phyloP scores from a whole-genome alignment of 2,888 invertebrate species.

The Amblyteles armatorius region DNA sequence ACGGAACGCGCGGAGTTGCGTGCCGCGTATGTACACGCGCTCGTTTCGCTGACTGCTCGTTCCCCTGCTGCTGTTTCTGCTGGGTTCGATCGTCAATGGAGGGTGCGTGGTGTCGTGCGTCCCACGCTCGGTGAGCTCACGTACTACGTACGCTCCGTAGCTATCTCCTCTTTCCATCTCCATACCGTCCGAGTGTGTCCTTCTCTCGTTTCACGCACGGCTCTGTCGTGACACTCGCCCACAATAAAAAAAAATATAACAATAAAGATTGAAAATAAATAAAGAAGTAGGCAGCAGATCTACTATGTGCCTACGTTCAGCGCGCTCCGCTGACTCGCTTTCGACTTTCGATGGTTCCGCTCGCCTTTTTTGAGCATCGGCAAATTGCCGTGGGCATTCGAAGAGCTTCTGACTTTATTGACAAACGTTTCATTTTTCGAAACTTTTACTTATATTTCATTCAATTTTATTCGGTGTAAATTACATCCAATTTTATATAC shows the following conservation, averaged over 20 bases:
- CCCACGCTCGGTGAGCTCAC: conserved; percentile 59
- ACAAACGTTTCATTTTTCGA: not conserved
- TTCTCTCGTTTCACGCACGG: conserved; percentile 60
- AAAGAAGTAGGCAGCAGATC: conserved; percentile 21
- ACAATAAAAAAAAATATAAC: conserved; percentile 29
- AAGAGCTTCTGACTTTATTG: not conserved
- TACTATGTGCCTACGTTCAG: conserved; percentile 32
- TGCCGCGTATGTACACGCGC: conserved; percentile 43
- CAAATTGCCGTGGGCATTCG: not conserved
- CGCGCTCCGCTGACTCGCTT: conserved; percentile 60
- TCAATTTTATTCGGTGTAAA: too few relatives aligned
- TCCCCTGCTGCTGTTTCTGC: not conserved
- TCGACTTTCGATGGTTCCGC: conserved; percentile 67
- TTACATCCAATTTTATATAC: too few relatives aligned
- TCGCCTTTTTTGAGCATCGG: not conserved
- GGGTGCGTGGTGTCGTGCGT: conserved; percentile 47
- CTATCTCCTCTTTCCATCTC: conserved; percentile 50
- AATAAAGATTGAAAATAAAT: conserved; percentile 17
- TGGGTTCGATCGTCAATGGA: conserved; percentile 55
- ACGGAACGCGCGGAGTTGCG: conserved; percentile 14
- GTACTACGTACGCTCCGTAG: conserved; percentile 46
- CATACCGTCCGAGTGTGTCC: conserved; percentile 42
- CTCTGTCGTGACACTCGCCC: conserved; percentile 48
- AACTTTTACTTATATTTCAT: too few relatives aligned
- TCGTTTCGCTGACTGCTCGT: conserved; percentile 33